Evolutionary conservation across 2,113 vertebrate species (phyloP), one percentile per base, ranked within the genome.

Genomic region (Toxostoma redivivum): DNA sequence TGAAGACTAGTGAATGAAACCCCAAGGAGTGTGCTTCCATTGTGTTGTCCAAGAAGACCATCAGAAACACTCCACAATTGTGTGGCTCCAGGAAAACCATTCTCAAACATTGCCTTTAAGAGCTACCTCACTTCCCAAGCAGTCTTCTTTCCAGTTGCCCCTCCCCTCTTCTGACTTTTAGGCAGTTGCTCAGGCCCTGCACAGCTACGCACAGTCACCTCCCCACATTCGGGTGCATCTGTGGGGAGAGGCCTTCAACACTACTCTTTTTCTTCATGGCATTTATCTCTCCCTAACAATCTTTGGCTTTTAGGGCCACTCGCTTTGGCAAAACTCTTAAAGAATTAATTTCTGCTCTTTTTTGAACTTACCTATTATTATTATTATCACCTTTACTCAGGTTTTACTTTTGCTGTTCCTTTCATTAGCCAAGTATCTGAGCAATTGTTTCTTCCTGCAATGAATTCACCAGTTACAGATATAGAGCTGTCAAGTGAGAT

Each of bases 401-500:
- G 7, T 20, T 72, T 83, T 57, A 27, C 58, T 54, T 62, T 62
- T 44, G 45, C 40, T 4, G 0, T 20, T 79, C 5, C 3, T 15
- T 44, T 79, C 7, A 9, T 45, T 37, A n/a, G n/a, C 6, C 11
- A 15, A 33, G 19, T 4, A 28, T 9, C 18, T 11, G 28, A 53
- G 8, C 20, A 16, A 30, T 16, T 15, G 19, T 9, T 80, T 9
- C 23, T 54, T 16, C 22, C 15, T 35, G 38, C 15, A 45, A 1
- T 3, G 0, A 50, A 38, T 50, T 16, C 42, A 40, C 11, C 5
- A 11, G 23, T 9, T 33, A 19, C 7, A 5, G 40, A 40, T 7
- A 12, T 0, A 35, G 30, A 35, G 18, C 10, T 25, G 28, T 45
- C 14, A 31, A 12, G 23, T 0, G 4, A 10, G 0, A 1, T 1